phyloP scores from a whole-genome alignment of 2,888 invertebrate species.

The Dexiosoma caninum region DNA sequence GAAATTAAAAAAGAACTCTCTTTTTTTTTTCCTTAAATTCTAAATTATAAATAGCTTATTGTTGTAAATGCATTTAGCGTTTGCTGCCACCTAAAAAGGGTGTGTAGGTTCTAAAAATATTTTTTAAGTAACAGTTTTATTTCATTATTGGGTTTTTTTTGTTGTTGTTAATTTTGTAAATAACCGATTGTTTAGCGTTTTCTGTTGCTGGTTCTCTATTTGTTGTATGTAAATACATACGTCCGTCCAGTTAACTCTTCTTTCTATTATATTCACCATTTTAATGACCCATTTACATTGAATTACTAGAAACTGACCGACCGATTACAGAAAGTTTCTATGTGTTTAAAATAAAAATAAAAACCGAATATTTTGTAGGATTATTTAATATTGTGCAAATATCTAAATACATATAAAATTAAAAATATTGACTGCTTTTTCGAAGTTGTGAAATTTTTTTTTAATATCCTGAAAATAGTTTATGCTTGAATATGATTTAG shows the following conservation, averaged over 20 bases:
- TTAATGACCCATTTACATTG: slow-evolving; percentile 52
- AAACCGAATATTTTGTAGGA: slow-evolving; percentile 7
- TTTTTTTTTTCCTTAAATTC: neutral
- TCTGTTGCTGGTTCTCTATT: slow-evolving; percentile 30
- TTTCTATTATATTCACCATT: slow-evolving; percentile 11
- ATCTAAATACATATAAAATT: no score
- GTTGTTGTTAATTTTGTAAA: slow-evolving; percentile 15
- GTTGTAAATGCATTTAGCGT: neutral
- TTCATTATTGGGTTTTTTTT: neutral
- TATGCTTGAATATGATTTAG: no score
- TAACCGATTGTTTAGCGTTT: neutral
- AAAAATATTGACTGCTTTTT: no score
- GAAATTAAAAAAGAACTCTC: neutral
- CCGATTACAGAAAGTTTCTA: neutral
- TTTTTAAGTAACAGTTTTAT: neutral
- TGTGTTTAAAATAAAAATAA: neutral
- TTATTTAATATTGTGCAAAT: no score
- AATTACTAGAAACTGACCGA: slow-evolving; percentile 1
- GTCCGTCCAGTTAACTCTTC: neutral
- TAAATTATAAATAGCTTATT: neutral
- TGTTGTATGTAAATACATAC: neutral
- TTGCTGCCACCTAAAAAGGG: slow-evolving; percentile 8
- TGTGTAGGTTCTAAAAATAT: neutral
- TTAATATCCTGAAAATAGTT: no score
- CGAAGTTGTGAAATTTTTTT: no score